phyloP scores from a whole-genome alignment of 2,797 vertebrate species.

The Lacerta agilis region DNA sequence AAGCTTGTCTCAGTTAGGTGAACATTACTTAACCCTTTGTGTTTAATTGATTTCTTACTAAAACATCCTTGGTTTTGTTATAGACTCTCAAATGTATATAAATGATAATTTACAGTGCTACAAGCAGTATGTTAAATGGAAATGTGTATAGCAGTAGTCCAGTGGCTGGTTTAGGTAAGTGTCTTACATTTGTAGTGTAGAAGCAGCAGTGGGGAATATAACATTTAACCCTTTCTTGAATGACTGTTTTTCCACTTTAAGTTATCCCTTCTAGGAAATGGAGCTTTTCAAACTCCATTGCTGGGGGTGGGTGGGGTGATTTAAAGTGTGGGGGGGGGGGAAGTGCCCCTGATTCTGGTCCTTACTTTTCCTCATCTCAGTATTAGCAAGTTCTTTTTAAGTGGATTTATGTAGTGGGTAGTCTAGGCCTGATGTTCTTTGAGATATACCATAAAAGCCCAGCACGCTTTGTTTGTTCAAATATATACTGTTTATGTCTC shows the following conservation, averaged over 20 bases:
- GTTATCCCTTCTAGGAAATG: background rate
- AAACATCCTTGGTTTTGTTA: too few relatives aligned
- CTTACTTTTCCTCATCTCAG: background rate
- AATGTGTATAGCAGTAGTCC: too few relatives aligned
- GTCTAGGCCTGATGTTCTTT: background rate
- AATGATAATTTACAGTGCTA: too few relatives aligned
- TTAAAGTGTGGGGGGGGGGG: background rate
- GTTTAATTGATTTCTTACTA: too few relatives aligned
- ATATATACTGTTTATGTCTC: conserved; percentile 11
- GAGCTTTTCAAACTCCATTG: background rate
- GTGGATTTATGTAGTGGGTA: background rate
- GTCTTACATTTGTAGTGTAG: background rate
- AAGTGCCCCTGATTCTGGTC: too few relatives aligned
- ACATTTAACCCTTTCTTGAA: background rate
- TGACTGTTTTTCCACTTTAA: background rate
- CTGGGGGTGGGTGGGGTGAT: background rate
- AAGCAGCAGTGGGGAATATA: background rate
- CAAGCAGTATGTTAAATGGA: background rate
- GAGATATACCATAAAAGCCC: background rate
- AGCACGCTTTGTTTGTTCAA: conserved; percentile 6
- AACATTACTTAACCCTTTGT: too few relatives aligned
- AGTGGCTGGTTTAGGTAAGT: too few relatives aligned
- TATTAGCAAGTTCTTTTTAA: background rate
- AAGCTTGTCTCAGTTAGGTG: too few relatives aligned
- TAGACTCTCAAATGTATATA: too few relatives aligned